phyloP scores from a whole-genome alignment of 1,140 invertebrate species.

The Zaprionus africanus region DNA sequence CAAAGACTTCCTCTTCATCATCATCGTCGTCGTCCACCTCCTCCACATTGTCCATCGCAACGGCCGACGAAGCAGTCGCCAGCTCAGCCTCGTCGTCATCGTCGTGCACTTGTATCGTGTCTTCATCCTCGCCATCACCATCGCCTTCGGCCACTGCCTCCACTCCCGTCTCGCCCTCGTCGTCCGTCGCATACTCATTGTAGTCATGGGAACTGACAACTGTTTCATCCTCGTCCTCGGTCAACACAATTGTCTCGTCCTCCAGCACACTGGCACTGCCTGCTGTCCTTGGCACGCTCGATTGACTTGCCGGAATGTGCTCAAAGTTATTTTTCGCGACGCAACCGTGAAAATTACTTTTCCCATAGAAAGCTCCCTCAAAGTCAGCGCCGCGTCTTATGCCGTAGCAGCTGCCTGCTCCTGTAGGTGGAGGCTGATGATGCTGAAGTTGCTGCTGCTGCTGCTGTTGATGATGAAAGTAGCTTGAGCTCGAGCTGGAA shows the following conservation, averaged over 20 bases:
- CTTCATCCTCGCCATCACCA: constrained; percentile 57
- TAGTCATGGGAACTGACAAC: constrained; percentile 84
- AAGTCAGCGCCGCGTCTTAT: constrained; percentile 32
- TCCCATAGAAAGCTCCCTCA: constrained; percentile 61
- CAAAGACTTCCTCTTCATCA: constrained; percentile 63
- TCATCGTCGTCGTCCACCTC: constrained; percentile 14
- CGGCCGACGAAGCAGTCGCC: neutral
- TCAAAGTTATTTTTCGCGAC: constrained; percentile 75
- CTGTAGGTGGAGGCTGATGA: constrained; percentile 58
- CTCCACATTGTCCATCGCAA: constrained; percentile 51
- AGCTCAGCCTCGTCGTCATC: constrained; percentile 53
- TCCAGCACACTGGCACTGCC: constrained; percentile 57
- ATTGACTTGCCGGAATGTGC: constrained; percentile 81
- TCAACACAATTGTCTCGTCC: constrained; percentile 83
- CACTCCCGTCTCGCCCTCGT: constrained; percentile 29
- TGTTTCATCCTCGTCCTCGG: constrained; percentile 83
- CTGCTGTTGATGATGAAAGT: constrained; percentile 47
- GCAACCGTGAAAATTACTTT: constrained; percentile 84
- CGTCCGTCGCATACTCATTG: constrained; percentile 68
- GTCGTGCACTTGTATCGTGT: constrained; percentile 51
- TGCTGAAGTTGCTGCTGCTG: constrained; percentile 10
- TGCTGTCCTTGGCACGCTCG: constrained; percentile 49
- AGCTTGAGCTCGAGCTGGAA: constrained; percentile 35
- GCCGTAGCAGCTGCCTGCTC: constrained; percentile 34
- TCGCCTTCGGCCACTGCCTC: constrained; percentile 35